Base-by-base conservation (phyloP, 2,888 invertebrate species). In the Neoscelio sp. region DNA sequence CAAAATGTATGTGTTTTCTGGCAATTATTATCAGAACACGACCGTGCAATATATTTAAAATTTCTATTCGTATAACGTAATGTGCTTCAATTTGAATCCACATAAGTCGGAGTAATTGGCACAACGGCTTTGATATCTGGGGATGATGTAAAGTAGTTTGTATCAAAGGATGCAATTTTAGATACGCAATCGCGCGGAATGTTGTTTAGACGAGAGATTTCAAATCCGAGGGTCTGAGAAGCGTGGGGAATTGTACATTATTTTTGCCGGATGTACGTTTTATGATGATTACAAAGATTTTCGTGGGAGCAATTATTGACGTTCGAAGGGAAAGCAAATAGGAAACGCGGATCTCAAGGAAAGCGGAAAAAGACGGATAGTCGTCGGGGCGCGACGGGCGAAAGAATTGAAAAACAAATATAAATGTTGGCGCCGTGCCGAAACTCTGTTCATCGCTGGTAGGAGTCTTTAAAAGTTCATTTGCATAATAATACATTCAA, bases 401-500 rank as follows among this genome's bases (percentile, higher is more conserved):
- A 82, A 83, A 81, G 81, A 82, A 80, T 80, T 80, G 76, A 78
- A 75, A 74, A 83, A 82, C 81, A 82, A 82, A 84, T 38, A 75
- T 84, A 83, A 85, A 81, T 38, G 73, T 67, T 86, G 86, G 86
- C 83, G 50, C 10, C 0, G 15, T 48, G 85, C 86, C 86, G 84
- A 82, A 73, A 26, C 56, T 30, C 52, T 73, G 78, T 50, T 82
- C 77, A 84, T 83, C 79, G 78, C 82, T 83, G 83, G 82, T 85
- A 84, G 62, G 68, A 68, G 68, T 76, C 62, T 76, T 83, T 86
- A 85, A 87, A 87, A 88, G 86, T 88, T 88, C 87, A 87, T 89
- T 89, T 88, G 87, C 87, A 86, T 88, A 88, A 88, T 87, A 86
- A 86, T 81, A 84, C 83, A 85, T 86, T 86, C 84, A 85, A 87